Conservation (phyloP, 2,888 invertebrate species). For the Tholera decimalis region DNA sequence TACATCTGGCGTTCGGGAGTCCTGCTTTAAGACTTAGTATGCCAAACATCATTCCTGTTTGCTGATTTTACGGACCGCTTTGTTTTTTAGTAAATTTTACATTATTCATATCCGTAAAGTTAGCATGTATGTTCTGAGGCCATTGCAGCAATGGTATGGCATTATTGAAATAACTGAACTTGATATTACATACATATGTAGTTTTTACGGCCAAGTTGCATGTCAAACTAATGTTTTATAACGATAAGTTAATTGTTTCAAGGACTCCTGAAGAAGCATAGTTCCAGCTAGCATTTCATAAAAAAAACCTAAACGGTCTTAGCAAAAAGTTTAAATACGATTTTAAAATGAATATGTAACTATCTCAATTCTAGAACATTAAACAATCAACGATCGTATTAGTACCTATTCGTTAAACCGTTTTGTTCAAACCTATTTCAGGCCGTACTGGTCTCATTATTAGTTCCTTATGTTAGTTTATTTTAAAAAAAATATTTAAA, state of each 20-base stretch:
- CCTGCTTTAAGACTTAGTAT: constrained; percentile 35
- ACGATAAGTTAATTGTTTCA: constrained; percentile 21
- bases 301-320: constrained; percentile 44
- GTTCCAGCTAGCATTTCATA: constrained; percentile 61
- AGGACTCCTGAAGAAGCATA: constrained; percentile 53
- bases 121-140: neutral
- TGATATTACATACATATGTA: constrained; percentile 38
- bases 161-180: constrained; percentile 18
- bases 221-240: constrained; percentile 18
- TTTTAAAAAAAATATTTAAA: constrained; percentile 40
- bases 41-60: constrained; percentile 12
- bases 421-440: constrained; percentile 19
- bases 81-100: neutral
- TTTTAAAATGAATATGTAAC: neutral
- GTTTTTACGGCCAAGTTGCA: constrained; percentile 24
- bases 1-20: constrained; percentile 42
- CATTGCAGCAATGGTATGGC: constrained; percentile 13
- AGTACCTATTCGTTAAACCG: constrained; percentile 28
- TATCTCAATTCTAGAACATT: constrained; percentile 3
- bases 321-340: constrained; percentile 29
- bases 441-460: constrained; percentile 49
- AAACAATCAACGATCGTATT: constrained; percentile 3
- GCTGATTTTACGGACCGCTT: constrained; percentile 26
- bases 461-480: constrained; percentile 79
- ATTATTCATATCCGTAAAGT: constrained; percentile 16